Percentiles rank a stretch among this genome's conserved stretches.
These are phyloP conservation scores for Serilophus lunatus DNA, from an alignment of 2,113 vertebrate species.

Conservation along the genomic window DNA sequence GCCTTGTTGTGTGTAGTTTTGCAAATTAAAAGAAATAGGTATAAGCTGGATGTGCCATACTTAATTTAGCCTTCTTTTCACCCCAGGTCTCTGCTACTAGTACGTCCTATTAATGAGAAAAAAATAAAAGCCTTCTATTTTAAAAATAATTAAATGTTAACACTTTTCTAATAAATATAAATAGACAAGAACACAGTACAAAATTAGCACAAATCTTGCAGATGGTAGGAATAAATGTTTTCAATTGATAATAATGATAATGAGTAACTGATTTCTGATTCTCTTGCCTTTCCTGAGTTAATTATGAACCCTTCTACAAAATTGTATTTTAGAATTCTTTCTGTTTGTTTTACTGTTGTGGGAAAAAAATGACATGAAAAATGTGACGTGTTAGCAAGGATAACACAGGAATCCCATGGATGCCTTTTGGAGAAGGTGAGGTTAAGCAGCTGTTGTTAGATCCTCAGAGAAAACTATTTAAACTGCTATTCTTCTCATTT, in stretches of 20 bases:
- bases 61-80: not conserved
- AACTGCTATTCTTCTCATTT: not conserved
- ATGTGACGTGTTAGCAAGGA: conserved; percentile 17
- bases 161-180: conserved; percentile 36
- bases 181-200: not conserved
- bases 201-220: conserved; percentile 26
- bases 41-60: not conserved
- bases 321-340: conserved; percentile 57
- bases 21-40: not conserved
- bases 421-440: not conserved
- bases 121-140: conserved; percentile 12
- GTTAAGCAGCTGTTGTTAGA: not conserved
- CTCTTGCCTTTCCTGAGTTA: conserved; percentile 43
- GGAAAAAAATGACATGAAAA: not conserved
- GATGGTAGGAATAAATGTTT: conserved; percentile 34
- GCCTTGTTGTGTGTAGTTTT: not conserved
- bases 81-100: not conserved
- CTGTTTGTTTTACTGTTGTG: conserved; percentile 43
- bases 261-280: conserved; percentile 54
- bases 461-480: not conserved
- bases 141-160: conserved; percentile 41
- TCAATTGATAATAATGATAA: conserved; percentile 51
- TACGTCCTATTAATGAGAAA: not conserved
- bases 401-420: not conserved
- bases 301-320: conserved; percentile 61